These are phyloP conservation scores for Sphenodon punctatus DNA, from an alignment of 2,797 vertebrate genomes.

Conservation along the genomic window DNA sequence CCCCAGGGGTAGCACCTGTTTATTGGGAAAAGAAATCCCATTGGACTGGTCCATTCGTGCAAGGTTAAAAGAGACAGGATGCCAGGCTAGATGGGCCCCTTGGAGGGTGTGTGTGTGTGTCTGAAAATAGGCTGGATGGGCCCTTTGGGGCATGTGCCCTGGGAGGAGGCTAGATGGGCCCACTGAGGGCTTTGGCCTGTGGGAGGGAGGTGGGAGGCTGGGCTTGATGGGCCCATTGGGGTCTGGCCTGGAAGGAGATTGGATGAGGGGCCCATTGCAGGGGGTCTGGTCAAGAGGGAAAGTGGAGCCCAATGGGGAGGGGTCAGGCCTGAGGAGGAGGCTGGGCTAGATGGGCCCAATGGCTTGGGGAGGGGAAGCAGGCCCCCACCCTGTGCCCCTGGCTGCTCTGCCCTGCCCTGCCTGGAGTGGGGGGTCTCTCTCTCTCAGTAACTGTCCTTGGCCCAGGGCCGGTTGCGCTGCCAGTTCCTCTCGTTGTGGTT, in stretches of 20 bases:
- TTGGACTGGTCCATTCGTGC: too few species aligned
- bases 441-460: constrained; percentile 91
- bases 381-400: constrained; percentile 8
- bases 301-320: too few species aligned
- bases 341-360: constrained; percentile 32
- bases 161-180: too few species aligned
- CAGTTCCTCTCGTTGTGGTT: constrained; percentile 90
- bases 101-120: too few species aligned
- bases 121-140: too few species aligned
- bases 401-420: background rate
- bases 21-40: background rate
- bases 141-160: too few species aligned
- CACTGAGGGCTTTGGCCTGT: background rate
- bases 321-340: background rate
- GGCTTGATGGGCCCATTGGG: too few species aligned
- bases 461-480: constrained; percentile 92
- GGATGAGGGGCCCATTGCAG: constrained; percentile 49
- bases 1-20: constrained; percentile 11
- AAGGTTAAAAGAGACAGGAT: background rate
- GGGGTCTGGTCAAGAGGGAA: background rate
- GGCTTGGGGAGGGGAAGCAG: background rate
- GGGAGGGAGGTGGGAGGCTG: background rate
- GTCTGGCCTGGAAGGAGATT: constrained; percentile 10
- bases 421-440: background rate
- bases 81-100: background rate